Evolutionary conservation across 2,113 vertebrate species (phyloP), one percentile per base, ranked within the genome.

Genomic region (Platysteira castanea): DNA sequence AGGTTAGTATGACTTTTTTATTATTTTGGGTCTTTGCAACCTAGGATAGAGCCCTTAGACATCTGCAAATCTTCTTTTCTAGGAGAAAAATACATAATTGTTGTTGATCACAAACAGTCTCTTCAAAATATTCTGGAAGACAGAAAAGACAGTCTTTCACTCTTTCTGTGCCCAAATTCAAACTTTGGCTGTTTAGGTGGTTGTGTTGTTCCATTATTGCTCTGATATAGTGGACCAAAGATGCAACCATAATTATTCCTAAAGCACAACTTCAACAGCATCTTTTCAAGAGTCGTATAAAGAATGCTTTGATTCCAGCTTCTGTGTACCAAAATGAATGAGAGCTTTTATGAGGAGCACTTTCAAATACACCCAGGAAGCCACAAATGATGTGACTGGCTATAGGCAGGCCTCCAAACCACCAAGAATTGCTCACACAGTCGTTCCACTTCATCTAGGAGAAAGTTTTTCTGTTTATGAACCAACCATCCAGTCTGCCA

Each of bases 301-400:
- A 96, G 93, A 89, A 69, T n/a, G 49, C 91, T 94, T 89, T 95
- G 84, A 96, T 89, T 96, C 53, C 65, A 85, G 57, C 42, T 70
- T 94, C 83, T 95, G 42, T 75, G 33, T 49, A 74, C 46, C 26
- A 89, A 95, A 91, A 96, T 95, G 93, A 97, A 96, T 96, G 41
- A 73, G 89, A 94, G 15, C 57, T 92, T 96, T 93, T 82, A 84
- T 57, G 71, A 92, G 3, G 54, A 87, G 57, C 60, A n/a, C 44
- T 89, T 94, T 67, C 76, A 94, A 92, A 96, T 59, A 17, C 70
- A 94, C 87, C 81, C 94, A 95, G 94, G 91, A 96, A 96, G 84
- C 61, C 24, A 7, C 84, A 91, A 31, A 87, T 64, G 57, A 76
- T 87, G 91, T 85, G 41, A 73, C 68, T 74, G 50, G 23, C 63